Evolutionary conservation across 1,140 invertebrate genomes (phyloP), one percentile per base, ranked within the genome.

Genomic region (Gryon sp.): DNA sequence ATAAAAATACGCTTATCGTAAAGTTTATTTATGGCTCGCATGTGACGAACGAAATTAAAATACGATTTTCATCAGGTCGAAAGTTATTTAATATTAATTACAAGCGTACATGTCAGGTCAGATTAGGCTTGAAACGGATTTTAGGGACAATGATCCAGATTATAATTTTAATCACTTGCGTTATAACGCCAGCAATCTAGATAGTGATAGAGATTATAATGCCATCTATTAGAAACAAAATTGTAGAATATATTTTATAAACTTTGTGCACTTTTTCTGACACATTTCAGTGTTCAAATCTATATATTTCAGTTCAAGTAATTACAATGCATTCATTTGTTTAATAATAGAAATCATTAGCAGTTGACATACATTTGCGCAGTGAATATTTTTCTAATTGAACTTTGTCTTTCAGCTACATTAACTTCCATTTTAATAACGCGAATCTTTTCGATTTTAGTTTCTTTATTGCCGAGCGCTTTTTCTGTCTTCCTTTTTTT

Each of bases 131-230:
- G 41, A 50, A 53, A 45, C 28, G 19, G 38, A 66, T 66, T 55
- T 8, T n/a, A 3, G 45, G 24, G 1, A 53, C 63, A 68, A 68
- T 57, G 30, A 68, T 68, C 50, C 22, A 57, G 22, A 68, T 68
- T 68, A 68, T 22, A 68, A 32, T 68, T 68, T 57, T 68, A 68
- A 68, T 68, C 63, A 57, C 28, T 34, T 36, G 38, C 40, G 41
- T 34, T 43, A 38, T 22, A 40, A 50, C 22, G 41, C 41, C 41
- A 48, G 63, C 32, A 57, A 68, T 57, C 41, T 57, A 46, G 63
- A 68, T 68, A 36, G 20, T 40, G 38, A 57, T 36, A 32, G 6
- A 68, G 63, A 68, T 68, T 50, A 68, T 22, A 32, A 30, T 40
- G 32, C 22, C 41, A 48, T 32, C 63, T 50, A 48, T 36, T n/a